Evolutionary conservation across 2,888 invertebrate species (phyloP).

Genomic region (Stegana nigrithorax): DNA sequence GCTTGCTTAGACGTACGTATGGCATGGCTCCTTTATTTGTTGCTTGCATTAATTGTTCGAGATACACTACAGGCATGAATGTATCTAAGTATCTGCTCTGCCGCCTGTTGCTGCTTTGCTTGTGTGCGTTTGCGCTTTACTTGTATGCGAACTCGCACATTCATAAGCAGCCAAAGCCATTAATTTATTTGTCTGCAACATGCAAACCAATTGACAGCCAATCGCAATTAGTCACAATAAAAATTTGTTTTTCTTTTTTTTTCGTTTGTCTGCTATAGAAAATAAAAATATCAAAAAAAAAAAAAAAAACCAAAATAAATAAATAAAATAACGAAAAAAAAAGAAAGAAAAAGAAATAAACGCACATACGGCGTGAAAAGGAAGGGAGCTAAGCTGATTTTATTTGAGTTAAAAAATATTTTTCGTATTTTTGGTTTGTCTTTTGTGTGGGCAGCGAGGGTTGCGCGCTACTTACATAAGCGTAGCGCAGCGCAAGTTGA

Average conservation of each 20-base stretch:
- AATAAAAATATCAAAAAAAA: not conserved
- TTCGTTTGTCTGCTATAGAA: not conserved
- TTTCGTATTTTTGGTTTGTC: too few relatives aligned
- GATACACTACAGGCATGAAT: too few relatives aligned
- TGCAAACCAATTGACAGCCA: conserved; percentile 68
- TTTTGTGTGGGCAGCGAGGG: too few relatives aligned
- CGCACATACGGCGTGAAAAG: too few relatives aligned
- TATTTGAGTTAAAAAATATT: too few relatives aligned
- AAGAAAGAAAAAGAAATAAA: too few relatives aligned
- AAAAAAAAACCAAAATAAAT: not conserved
- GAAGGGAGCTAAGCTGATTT: too few relatives aligned
- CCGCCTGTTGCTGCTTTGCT: not conserved
- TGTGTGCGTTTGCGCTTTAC: not conserved
- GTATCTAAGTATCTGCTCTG: not conserved
- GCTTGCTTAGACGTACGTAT: too few relatives aligned
- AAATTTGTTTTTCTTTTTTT: conserved; percentile 43
- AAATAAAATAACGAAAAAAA: not conserved
- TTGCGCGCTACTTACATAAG: too few relatives aligned
- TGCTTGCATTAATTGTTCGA: too few relatives aligned
- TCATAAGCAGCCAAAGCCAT: conserved; percentile 37
- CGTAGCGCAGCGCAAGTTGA: too few relatives aligned
- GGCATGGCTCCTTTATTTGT: too few relatives aligned
- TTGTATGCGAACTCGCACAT: conserved; percentile 9
- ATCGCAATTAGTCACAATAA: conserved; percentile 65
- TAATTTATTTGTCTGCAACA: conserved; percentile 67